Conservation (phyloP, 2,888 invertebrate species). For the Metacarcinus magister region DNA sequence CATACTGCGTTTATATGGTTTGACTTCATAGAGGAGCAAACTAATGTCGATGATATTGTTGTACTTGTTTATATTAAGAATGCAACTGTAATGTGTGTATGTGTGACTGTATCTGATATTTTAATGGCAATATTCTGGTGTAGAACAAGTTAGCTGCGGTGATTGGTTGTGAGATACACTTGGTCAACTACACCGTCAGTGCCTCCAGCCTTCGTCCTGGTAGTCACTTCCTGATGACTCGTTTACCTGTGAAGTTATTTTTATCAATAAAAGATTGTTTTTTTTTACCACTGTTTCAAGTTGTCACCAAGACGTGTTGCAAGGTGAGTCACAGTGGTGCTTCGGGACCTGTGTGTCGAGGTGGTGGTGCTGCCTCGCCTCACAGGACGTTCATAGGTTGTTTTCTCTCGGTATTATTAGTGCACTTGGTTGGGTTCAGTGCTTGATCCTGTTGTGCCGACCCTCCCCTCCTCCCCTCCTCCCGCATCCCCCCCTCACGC, state of each 20-base stretch:
- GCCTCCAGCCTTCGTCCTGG: neutral
- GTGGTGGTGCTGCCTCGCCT: no score
- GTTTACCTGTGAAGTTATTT: neutral
- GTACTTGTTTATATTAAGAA: neutral
- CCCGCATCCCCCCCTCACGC: no score
- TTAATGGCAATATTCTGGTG: neutral
- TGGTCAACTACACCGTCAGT: neutral
- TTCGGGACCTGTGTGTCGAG: no score
- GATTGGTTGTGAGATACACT: neutral
- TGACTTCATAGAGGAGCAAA: no score
- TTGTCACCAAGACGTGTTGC: neutral
- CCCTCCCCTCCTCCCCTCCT: no score
- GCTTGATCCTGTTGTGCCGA: no score
- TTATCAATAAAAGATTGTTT: neutral
- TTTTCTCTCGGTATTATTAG: no score
- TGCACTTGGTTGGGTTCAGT: no score
- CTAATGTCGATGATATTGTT: neutral
- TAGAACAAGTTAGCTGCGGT: neutral
- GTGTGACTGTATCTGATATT: neutral
- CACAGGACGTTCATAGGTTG: no score
- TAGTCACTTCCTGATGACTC: neutral
- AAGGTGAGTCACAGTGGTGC: neutral
- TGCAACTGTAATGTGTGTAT: neutral
- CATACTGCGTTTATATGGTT: no score
- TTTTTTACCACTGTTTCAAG: neutral